Percentiles rank a stretch among this genome's conserved stretches.
Conservation (phyloP, 2,797 vertebrate genomes). For the Malurus splendens region DNA sequence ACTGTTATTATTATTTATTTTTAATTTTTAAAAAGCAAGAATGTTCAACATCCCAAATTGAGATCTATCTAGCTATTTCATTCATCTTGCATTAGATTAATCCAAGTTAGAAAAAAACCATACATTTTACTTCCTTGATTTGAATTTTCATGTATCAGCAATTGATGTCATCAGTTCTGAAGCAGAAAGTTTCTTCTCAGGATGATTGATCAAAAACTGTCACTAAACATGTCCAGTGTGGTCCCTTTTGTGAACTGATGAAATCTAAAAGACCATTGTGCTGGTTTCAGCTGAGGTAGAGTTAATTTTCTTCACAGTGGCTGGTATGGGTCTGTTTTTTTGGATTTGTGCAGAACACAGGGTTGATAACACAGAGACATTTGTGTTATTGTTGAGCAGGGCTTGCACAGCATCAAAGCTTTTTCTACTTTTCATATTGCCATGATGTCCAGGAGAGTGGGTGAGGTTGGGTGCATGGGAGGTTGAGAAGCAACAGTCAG, state of each 20-base stretch:
- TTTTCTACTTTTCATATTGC: background rate
- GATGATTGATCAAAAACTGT: background rate
- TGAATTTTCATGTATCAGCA: background rate
- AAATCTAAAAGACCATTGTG: background rate
- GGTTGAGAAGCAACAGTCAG: background rate
- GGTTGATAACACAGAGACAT: background rate
- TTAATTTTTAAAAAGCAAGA: background rate
- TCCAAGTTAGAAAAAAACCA: background rate
- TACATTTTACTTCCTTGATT: background rate
- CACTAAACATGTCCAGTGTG: background rate
- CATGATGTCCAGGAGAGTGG: too few relatives aligned
- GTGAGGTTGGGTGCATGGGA: too few relatives aligned
- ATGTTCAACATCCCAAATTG: fast-evolving
- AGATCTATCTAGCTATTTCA: background rate
- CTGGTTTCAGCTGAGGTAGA: background rate
- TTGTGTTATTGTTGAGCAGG: background rate
- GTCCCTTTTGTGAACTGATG: background rate
- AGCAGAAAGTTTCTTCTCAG: background rate
- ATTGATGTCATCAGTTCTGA: background rate
- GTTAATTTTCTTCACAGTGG: background rate
- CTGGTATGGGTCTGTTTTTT: background rate
- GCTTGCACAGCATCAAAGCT: background rate
- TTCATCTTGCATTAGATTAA: background rate
- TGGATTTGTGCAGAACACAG: background rate
- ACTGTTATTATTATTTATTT: background rate